Base-by-base conservation (phyloP, 2,797 vertebrate species). In the Emys orbicularis region DNA sequence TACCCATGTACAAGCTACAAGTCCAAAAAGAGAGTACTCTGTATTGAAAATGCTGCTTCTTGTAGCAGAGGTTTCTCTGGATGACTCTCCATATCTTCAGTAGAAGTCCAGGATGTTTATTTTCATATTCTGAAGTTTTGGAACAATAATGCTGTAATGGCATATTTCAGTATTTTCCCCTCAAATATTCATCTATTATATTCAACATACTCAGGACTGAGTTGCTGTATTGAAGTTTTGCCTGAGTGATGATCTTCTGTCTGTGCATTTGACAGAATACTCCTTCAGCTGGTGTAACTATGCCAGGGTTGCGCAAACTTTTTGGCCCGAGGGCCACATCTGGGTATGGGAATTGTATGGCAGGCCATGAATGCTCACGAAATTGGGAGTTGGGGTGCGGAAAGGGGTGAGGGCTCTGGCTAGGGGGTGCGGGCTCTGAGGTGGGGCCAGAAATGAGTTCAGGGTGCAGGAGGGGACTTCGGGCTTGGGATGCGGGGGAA, bases 181-280 rank as follows among this genome's bases (percentile, higher is more conserved):
- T n/a, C n/a, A 2, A 16, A 65, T n/a, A 37, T 65, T 65, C 61
- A 16, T 65, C 61, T 65, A n/a, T n/a, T 65, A n/a, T 65, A 65
- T 65, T 65, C 34, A 65, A 5, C 34, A 65, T 19, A 34, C 18
- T 37, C n/a, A 68, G 19, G 19, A 19, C n/a, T 37, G n/a, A 44
- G 41, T 15, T 27, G 25, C 72, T 76, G 72, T 76, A 27, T 13
- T 44, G 21, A 76, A 76, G 12, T 29, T 47, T 47, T 27, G 25
- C 13, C 74, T 41, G 21, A 95, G 86, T 59, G 82, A 65, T 68
- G 54, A 88, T 94, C 80, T 91, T 25, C 52, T 82, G 50, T 31
- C 68, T 87, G 87, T 87, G 77, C 41, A 82, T 85, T 91, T 93
- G 41, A 72, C 81, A 82, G 79, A 29, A 87, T 50, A 87, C 29